A percentile compares a stretch with the other conserved stretches of the same genome.
Evolutionary conservation across 2,888 invertebrate species (phyloP).

Genomic region (Epinotia brunnichana): DNA sequence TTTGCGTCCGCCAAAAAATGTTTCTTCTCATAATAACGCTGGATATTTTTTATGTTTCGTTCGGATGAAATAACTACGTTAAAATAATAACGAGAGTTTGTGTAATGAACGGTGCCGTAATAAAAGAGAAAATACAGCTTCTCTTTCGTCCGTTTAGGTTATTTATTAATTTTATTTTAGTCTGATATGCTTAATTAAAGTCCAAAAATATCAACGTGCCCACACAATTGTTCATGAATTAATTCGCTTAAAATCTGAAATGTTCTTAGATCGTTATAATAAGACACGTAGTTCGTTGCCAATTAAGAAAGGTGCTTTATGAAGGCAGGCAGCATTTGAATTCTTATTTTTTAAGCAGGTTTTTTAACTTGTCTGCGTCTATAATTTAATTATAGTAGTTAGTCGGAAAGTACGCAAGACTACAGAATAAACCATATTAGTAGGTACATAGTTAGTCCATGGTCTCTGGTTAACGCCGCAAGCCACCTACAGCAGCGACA

Average conservation of each 20-base stretch:
- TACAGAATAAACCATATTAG: background rate
- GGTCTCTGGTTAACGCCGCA: too few relatives aligned
- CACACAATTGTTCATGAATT: background rate
- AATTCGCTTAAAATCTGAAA: too few relatives aligned
- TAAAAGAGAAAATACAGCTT: constrained; percentile 33
- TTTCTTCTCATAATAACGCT: constrained; percentile 9
- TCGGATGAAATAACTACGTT: constrained; percentile 25
- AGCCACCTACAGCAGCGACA: too few relatives aligned
- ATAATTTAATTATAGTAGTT: too few relatives aligned
- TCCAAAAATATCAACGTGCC: constrained; percentile 5
- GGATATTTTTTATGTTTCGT: constrained; percentile 21
- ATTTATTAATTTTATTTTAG: constrained; percentile 25
- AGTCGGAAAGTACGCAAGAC: background rate
- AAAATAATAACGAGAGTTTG: constrained; percentile 30
- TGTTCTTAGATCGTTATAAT: too few relatives aligned
- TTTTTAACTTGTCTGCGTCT: too few relatives aligned
- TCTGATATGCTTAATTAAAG: constrained; percentile 34
- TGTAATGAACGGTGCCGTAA: constrained; percentile 33
- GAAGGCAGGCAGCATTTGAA: too few relatives aligned
- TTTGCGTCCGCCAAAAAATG: background rate
- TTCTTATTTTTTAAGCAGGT: too few relatives aligned
- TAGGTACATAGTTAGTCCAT: too few relatives aligned
- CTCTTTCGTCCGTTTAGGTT: constrained; percentile 19
- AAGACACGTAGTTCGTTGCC: background rate
- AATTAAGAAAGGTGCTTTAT: background rate